Evolutionary conservation across 2,113 vertebrate genomes (phyloP).

Genomic region (Arizona elegans): DNA sequence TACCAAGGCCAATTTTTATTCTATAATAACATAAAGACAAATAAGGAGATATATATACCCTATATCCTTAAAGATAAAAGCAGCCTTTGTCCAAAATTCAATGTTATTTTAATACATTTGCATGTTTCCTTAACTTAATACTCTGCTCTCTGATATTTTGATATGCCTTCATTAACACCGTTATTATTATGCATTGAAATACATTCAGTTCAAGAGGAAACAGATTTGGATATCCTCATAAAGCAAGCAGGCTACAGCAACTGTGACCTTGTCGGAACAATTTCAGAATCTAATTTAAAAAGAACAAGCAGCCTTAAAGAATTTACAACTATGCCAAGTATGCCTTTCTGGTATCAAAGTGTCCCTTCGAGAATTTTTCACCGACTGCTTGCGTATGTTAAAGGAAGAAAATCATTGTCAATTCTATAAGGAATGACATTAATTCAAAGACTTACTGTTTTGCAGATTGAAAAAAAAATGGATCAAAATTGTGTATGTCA

Average conservation of each 20-base stretch:
- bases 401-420: neutral
- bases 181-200: neutral
- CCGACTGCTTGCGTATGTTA: neutral
- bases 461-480: neutral
- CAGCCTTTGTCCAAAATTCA: neutral
- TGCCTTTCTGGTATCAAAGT: neutral
- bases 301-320: neutral
- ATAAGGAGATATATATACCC: too few relatives aligned
- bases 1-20: too few relatives aligned
- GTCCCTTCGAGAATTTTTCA: neutral
- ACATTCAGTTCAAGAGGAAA: neutral
- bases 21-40: neutral
- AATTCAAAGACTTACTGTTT: conserved; percentile 20
- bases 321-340: neutral
- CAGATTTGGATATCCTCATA: neutral
- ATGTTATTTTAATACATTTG: neutral
- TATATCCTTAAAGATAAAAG: neutral
- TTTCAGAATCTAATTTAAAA: conserved; percentile 31
- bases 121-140: neutral
- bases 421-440: neutral
- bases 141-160: neutral
- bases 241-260: neutral
- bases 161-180: neutral
- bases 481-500: neutral
- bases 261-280: conserved; percentile 7